Percentiles rank a stretch among this genome's conserved stretches.
Conservation (phyloP, 2,113 vertebrate genomes). For the Limanda limanda region DNA sequence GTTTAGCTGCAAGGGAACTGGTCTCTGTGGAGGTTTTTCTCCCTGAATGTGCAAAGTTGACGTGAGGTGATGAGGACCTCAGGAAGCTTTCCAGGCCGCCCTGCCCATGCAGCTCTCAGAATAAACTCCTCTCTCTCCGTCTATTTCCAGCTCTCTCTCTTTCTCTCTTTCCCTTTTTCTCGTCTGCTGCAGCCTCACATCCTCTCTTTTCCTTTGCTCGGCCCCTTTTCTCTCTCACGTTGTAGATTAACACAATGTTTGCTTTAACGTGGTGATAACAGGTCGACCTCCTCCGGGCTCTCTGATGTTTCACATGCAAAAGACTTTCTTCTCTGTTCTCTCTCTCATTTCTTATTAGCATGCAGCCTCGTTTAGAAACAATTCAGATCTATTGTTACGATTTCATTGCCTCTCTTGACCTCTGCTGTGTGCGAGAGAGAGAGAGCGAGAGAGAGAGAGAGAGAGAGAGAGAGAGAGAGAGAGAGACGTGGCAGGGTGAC, state of each 20-base stretch:
- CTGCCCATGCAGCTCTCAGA: conserved; percentile 13
- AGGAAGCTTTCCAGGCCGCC: conserved; percentile 2
- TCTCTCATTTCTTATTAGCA: neutral
- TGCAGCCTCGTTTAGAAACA: neutral
- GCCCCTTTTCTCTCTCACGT: neutral
- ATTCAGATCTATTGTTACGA: neutral
- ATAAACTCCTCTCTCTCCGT: conserved; percentile 23
- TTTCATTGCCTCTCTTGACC: conserved; percentile 65
- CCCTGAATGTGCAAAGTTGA: neutral
- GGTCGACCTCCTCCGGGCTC: neutral
- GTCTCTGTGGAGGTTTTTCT: neutral
- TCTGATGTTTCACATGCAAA: conserved; percentile 6
- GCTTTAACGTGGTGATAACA: conserved; percentile 7
- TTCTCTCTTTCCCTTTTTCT: conserved; percentile 1
- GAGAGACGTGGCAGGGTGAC: conserved; percentile 76
- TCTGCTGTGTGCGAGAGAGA: conserved; percentile 10
- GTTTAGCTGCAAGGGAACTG: too few relatives aligned
- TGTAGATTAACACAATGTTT: neutral
- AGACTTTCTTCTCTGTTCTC: neutral
- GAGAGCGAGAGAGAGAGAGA: conserved; percentile 28
- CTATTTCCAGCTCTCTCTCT: neutral
- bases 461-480: conserved; percentile 20
- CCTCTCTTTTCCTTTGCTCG: neutral
- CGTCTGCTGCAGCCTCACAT: conserved; percentile 1
- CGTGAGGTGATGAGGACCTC: conserved; percentile 17